A percentile compares a stretch with the other conserved stretches of the same genome.
Evolutionary conservation across 2,113 vertebrate genomes (phyloP).

Genomic region (Phaetusa simplex): DNA sequence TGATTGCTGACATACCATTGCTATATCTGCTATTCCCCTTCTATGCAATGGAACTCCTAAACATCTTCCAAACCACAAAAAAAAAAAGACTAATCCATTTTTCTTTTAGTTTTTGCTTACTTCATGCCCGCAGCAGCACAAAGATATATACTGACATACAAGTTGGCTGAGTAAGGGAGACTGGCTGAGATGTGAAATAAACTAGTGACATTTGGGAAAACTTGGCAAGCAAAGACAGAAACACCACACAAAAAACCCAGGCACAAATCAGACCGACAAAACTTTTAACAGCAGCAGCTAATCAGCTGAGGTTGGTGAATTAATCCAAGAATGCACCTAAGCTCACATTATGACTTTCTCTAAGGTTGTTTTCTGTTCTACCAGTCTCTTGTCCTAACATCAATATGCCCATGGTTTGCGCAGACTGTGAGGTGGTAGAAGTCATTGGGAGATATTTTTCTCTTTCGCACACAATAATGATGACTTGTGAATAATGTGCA

Average conservation of each 20-base stretch:
- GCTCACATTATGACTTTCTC: neutral
- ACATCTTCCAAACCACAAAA: neutral
- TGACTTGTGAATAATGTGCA: neutral
- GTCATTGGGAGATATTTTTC: neutral
- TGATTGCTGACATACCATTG: neutral
- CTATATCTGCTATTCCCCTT: neutral
- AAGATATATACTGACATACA: neutral
- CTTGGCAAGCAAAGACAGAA: neutral
- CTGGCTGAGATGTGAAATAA: neutral
- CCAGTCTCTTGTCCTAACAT: neutral
- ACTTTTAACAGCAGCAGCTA: neutral
- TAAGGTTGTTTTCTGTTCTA: neutral
- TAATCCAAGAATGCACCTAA: neutral
- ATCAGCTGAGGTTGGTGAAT: neutral
- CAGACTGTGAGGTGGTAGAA: neutral
- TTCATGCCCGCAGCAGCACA: neutral
- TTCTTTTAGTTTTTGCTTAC: neutral
- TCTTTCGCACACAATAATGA: neutral
- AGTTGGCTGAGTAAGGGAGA: neutral
- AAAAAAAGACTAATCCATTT: neutral
- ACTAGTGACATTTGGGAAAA: neutral
- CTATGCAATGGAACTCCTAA: neutral
- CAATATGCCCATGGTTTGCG: neutral
- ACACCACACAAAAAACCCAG: neutral
- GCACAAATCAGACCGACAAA: neutral